Base-by-base conservation (phyloP, 2,113 vertebrate genomes). In the Corvus moneduloides region DNA sequence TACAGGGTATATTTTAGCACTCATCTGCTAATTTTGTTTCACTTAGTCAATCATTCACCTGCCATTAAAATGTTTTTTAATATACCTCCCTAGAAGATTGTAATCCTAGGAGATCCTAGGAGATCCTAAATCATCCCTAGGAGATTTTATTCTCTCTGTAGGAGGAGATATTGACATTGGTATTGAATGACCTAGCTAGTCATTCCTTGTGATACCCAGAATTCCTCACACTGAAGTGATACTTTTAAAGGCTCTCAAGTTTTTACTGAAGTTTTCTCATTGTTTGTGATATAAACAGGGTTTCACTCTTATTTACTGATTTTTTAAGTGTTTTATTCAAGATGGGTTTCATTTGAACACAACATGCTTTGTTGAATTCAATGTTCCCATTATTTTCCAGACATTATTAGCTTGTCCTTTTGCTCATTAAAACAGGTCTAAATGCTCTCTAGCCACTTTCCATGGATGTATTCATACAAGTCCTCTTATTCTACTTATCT, bases 401-500 rank as follows among this genome's bases (percentile, higher is more conserved):
- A 3, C 56, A 68, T 93, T 17, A 84, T 94, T 95, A 96, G 2
- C 39, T 52, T 78, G 16, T 85, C 22, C 15, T 87, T 67, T 75
- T 82, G 10, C 58, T 93, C 81, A 89, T 95, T 94, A 96, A 87
- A 94, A 56, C 16, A 64, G 49, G 24, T 22, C 48, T 90, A 81
- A 86, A 78, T 56, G 9, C 23, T 74, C 51, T 86, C 21, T 62
- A 86, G 11, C 4, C 55, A 67, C 80, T 95, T 95, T 95, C 91
- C 91, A 93, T 90, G 91, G 93, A 74, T 48, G 58, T 87, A 86
- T 89, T 90, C 56, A 81, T 41, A 39, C 12, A 77, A 67, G 37
- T 37, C 16, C 32, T 84, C 55, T 88, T 84, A 77, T 62, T 90
- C n/a, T 74, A 18, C 19, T 18, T 56, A 27, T 19, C 16, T 76